A percentile compares a stretch with the other conserved stretches of the same genome.
Evolutionary conservation across 2,797 vertebrate genomes (phyloP).

Genomic region (Molossus alvarezi): DNA sequence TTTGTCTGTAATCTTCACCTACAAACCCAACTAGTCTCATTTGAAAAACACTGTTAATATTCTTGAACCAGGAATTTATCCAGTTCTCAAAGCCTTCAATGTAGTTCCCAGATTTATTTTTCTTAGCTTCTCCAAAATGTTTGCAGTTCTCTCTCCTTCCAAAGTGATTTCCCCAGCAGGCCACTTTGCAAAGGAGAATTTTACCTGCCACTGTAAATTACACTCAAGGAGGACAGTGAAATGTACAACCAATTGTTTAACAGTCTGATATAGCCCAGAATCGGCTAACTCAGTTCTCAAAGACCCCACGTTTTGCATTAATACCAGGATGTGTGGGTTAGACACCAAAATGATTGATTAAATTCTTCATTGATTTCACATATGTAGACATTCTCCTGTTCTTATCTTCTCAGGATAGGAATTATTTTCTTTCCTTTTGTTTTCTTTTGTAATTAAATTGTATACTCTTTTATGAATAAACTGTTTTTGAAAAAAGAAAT

Average conservation of each 20-base stretch:
- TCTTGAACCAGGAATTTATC: slow-evolving; percentile 64
- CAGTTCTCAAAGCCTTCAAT: slow-evolving; percentile 50
- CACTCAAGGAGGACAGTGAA: slow-evolving; percentile 70
- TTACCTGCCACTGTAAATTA: slow-evolving; percentile 68
- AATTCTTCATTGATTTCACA: slow-evolving; percentile 53
- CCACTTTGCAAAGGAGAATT: slow-evolving; percentile 70
- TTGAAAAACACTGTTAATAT: slow-evolving; percentile 62
- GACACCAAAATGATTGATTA: slow-evolving; percentile 30
- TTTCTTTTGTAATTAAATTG: background rate
- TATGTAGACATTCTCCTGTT: slow-evolving; percentile 5
- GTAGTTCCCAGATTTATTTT: slow-evolving; percentile 69
- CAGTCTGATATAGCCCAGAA: slow-evolving; percentile 57
- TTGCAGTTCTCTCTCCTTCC: slow-evolving; percentile 35
- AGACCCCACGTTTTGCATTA: slow-evolving; percentile 62
- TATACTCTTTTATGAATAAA: background rate
- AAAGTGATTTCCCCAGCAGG: slow-evolving; percentile 78
- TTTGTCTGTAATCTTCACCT: background rate
- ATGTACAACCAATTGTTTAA: slow-evolving; percentile 64
- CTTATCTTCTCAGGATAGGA: background rate
- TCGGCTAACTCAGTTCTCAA: slow-evolving; percentile 54
- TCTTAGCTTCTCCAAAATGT: slow-evolving; percentile 62
- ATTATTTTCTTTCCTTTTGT: slow-evolving; percentile 1
- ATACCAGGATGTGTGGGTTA: slow-evolving; percentile 29
- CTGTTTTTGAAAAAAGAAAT: background rate
- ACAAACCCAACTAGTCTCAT: background rate